Evolutionary conservation across 2,113 vertebrate genomes (phyloP).

Genomic region (Chunga burmeisteri): DNA sequence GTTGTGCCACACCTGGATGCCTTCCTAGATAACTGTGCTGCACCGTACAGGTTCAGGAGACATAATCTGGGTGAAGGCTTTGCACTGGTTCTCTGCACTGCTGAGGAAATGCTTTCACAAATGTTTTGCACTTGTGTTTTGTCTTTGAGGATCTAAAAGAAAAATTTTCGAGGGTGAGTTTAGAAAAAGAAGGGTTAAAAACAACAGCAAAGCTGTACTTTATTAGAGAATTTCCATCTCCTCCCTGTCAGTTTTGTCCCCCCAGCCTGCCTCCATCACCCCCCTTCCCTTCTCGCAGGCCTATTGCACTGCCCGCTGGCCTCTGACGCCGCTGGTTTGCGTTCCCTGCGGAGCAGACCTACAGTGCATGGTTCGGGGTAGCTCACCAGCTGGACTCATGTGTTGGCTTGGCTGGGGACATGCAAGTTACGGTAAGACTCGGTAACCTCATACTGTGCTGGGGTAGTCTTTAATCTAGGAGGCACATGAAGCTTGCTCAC

Average conservation of each 20-base stretch:
- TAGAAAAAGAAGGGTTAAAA: neutral
- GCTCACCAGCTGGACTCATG: neutral
- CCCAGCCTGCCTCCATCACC: neutral
- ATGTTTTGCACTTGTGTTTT: neutral
- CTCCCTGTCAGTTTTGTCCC: neutral
- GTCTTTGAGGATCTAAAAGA: neutral
- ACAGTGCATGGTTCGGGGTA: neutral
- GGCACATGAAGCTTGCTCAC: neutral
- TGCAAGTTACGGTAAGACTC: neutral
- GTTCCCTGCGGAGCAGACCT: neutral
- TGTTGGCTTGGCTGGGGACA: accelerated
- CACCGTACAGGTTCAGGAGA: neutral
- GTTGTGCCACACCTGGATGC: neutral
- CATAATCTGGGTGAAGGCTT: neutral
- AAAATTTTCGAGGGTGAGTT: neutral
- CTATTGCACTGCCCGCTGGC: no score
- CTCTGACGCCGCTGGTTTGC: accelerated
- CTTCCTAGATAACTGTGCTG: neutral
- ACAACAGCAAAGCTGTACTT: neutral
- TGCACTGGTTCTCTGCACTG: neutral
- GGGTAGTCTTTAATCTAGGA: neutral
- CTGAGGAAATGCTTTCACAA: neutral
- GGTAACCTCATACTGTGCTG: neutral
- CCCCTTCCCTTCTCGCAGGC: neutral
- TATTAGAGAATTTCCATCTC: neutral